These are phyloP conservation scores for Elegia similella DNA, from an alignment of 2,888 invertebrate genomes.

Conservation along the genomic window DNA sequence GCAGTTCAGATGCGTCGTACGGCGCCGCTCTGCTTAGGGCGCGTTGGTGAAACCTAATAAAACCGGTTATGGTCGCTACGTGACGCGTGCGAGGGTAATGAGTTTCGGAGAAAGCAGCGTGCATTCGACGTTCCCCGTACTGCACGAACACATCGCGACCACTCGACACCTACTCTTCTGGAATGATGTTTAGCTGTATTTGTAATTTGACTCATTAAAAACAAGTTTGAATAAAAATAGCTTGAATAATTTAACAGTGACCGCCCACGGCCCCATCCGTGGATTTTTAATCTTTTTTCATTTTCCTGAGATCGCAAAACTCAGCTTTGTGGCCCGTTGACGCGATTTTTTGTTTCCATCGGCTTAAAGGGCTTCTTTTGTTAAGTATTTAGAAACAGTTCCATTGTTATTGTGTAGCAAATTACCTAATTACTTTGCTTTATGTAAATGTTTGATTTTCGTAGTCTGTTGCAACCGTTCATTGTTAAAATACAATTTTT, in stretches of 20 bases:
- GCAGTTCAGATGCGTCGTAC: constrained; percentile 42
- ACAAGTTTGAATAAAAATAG: constrained; percentile 25
- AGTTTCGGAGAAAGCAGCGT: constrained; percentile 72
- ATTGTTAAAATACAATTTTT: too few species aligned
- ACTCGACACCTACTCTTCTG: constrained; percentile 20
- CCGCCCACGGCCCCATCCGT: constrained; percentile 20
- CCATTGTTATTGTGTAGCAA: background rate
- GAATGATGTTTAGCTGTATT: constrained; percentile 23
- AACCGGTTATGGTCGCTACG: constrained; percentile 73
- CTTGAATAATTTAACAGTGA: constrained; percentile 21
- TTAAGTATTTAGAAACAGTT: background rate
- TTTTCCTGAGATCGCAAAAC: constrained; percentile 15
- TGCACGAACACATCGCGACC: constrained; percentile 19
- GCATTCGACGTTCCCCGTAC: constrained; percentile 50
- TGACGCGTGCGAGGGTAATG: constrained; percentile 76
- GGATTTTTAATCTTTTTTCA: constrained; percentile 17
- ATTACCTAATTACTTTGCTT: background rate
- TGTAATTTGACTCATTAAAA: constrained; percentile 24
- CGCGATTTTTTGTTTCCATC: background rate
- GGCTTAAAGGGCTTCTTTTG: background rate
- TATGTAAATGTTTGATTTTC: too few species aligned
- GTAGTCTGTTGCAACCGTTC: too few species aligned
- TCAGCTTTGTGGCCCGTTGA: constrained; percentile 1
- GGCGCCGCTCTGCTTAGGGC: constrained; percentile 43
- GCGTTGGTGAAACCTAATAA: constrained; percentile 75